Conservation (phyloP, 2,113 vertebrate genomes). For the Scomber japonicus region DNA sequence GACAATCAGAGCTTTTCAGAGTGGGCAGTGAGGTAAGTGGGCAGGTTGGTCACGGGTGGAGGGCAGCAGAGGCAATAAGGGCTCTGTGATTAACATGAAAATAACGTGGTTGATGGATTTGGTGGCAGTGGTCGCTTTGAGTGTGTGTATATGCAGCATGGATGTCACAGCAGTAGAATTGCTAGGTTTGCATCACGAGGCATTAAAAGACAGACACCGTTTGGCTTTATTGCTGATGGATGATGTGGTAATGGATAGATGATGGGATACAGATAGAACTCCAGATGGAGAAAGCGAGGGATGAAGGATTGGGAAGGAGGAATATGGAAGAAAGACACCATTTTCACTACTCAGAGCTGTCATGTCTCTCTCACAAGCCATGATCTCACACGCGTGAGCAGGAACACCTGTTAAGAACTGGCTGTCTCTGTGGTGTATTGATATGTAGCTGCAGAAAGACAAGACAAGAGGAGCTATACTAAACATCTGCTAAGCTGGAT, state of each 20-base stretch:
- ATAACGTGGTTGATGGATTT: conserved; percentile 70
- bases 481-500: conserved; percentile 51
- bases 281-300: conserved; percentile 52
- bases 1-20: conserved; percentile 79
- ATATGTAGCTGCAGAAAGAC: conserved; percentile 51
- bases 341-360: conserved; percentile 20
- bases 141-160: conserved; percentile 16
- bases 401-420: conserved; percentile 69
- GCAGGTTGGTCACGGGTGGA: conserved; percentile 38
- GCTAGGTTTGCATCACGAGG: conserved; percentile 21
- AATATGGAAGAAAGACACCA: conserved; percentile 38
- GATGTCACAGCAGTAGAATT: conserved; percentile 25
- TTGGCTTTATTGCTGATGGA: conserved; percentile 55
- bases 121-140: conserved; percentile 15
- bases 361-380: conserved; percentile 44
- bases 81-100: conserved; percentile 65
- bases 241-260: conserved; percentile 54
- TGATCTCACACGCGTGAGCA: conserved; percentile 68
- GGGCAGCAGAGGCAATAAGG: conserved; percentile 60
- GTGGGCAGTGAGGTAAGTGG: conserved; percentile 56
- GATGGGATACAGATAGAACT: conserved; percentile 46
- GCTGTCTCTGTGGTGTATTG: conserved; percentile 24
- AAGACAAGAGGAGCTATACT: conserved; percentile 25
- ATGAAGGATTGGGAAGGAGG: conserved; percentile 39
- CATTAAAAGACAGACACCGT: conserved; percentile 29